Conservation (phyloP, 2,888 invertebrate species). For the Agrilus cyanescens region DNA sequence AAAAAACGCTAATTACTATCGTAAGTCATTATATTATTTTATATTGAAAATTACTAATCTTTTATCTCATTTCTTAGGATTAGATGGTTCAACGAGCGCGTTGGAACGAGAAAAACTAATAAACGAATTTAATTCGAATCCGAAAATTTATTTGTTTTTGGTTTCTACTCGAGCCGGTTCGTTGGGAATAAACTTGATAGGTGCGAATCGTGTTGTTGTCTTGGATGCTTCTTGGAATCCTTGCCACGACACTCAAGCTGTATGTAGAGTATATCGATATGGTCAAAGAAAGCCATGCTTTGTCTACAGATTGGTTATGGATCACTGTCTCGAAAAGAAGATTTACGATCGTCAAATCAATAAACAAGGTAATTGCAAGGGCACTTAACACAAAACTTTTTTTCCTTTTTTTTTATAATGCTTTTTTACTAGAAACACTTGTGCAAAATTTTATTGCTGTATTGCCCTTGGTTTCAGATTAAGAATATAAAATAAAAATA, state of each 20-base stretch:
- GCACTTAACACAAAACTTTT: no score
- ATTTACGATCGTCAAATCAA: constrained; percentile 98
- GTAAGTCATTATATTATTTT: constrained; percentile 46
- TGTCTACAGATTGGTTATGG: constrained; percentile 93
- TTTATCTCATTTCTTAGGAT: constrained; percentile 40
- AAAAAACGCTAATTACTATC: constrained; percentile 77
- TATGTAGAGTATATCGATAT: constrained; percentile 90
- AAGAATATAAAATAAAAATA: no score
- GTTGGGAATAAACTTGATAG: constrained; percentile 91
- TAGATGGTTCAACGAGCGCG: constrained; percentile 93
- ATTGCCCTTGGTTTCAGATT: no score
- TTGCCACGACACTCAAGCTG: constrained; percentile 95
- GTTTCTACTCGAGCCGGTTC: constrained; percentile 96
- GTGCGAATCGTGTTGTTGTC: constrained; percentile 94
- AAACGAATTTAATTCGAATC: constrained; percentile 88
- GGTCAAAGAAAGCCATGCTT: constrained; percentile 91
- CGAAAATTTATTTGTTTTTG: constrained; percentile 78
- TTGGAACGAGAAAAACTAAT: constrained; percentile 91
- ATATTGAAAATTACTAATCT: neutral
- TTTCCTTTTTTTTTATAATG: no score
- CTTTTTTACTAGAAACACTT: no score
- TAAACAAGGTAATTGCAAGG: constrained; percentile 96
- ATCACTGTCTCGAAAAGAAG: constrained; percentile 93
- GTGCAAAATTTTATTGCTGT: no score
- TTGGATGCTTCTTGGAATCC: constrained; percentile 99